phyloP scores from a whole-genome alignment of 2,113 vertebrate genomes.

The Rhinolophus ferrumequinum region DNA sequence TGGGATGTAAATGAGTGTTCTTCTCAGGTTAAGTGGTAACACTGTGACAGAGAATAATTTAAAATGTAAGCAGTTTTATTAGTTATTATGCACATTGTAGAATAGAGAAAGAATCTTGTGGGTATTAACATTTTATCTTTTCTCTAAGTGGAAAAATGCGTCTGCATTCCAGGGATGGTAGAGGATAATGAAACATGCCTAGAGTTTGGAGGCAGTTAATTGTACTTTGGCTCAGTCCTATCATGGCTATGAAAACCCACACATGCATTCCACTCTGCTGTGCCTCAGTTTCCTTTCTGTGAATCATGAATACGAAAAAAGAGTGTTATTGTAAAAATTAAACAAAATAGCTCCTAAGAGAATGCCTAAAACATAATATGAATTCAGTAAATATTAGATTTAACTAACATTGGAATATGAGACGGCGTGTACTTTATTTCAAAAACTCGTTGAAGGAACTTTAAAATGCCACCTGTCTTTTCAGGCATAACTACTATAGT shows the following conservation, averaged over 20 bases:
- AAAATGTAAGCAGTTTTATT: slow-evolving; percentile 74
- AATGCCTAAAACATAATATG: not conserved
- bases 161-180: slow-evolving; percentile 4
- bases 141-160: slow-evolving; percentile 46
- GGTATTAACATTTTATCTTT: slow-evolving; percentile 64
- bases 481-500: not conserved
- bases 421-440: not conserved
- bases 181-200: slow-evolving; percentile 15
- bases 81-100: slow-evolving; percentile 59
- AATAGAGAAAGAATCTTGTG: slow-evolving; percentile 59
- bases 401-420: not conserved
- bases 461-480: slow-evolving; percentile 2
- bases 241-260: not conserved
- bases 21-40: slow-evolving; percentile 70
- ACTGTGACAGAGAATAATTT: slow-evolving; percentile 71
- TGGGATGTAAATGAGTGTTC: slow-evolving; percentile 72
- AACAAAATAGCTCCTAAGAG: not conserved
- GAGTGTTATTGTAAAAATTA: not conserved
- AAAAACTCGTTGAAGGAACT: not conserved
- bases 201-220: not conserved
- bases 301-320: not conserved
- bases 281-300: slow-evolving; percentile 6
- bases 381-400: not conserved
- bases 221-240: not conserved
- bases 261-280: not conserved